Conservation (phyloP, 2,888 invertebrate species). For the Papilio gigon region DNA sequence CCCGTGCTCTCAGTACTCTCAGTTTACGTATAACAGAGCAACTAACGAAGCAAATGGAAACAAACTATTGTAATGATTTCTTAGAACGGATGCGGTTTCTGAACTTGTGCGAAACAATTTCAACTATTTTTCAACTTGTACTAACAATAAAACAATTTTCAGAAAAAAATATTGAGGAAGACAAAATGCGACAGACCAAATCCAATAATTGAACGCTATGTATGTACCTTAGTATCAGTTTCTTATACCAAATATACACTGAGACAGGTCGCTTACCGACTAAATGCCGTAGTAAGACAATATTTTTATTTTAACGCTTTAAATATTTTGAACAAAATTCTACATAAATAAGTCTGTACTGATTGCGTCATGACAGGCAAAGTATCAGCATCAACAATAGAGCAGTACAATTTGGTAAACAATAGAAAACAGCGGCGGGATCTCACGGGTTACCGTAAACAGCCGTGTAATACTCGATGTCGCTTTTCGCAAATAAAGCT, state of each 20-base stretch:
- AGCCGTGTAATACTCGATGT: slow-evolving; percentile 2
- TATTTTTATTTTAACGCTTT: background rate
- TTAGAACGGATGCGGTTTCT: slow-evolving; percentile 33
- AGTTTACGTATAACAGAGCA: slow-evolving; percentile 41
- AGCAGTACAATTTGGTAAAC: slow-evolving; percentile 38
- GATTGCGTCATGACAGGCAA: slow-evolving; percentile 33
- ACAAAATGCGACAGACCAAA: background rate
- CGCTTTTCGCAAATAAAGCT: slow-evolving; percentile 14
- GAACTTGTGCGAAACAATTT: slow-evolving; percentile 37
- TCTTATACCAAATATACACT: background rate
- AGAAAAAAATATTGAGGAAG: slow-evolving; percentile 38
- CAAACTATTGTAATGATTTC: slow-evolving; percentile 40
- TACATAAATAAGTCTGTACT: slow-evolving; percentile 4
- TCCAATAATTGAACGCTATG: background rate
- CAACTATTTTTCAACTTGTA: slow-evolving; percentile 38
- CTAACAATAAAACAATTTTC: slow-evolving; percentile 42
- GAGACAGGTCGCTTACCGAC: background rate
- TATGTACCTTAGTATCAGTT: background rate
- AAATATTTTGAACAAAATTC: background rate
- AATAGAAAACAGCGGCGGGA: slow-evolving; percentile 21
- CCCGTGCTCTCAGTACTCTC: slow-evolving; percentile 46
- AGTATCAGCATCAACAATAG: slow-evolving; percentile 38
- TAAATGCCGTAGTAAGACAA: background rate
- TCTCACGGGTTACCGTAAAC: slow-evolving; percentile 18
- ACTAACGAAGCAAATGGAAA: slow-evolving; percentile 39